Base-by-base conservation (phyloP, 92 coral and sea anemone species). In the Heteractis magnifica region DNA sequence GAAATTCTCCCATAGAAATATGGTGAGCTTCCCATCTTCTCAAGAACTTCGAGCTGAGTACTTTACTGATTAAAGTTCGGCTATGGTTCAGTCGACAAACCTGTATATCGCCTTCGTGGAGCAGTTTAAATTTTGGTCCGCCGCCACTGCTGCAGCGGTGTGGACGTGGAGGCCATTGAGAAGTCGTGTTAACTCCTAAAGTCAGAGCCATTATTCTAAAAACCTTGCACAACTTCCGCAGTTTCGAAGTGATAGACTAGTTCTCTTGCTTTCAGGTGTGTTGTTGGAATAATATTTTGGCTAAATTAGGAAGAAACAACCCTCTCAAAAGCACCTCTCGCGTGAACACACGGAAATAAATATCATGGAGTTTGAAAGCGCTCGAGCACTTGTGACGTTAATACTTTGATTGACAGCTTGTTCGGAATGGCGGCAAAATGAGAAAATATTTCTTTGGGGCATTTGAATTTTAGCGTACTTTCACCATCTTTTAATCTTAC, bases 21-120 rank as follows among this genome's bases (percentile, higher is more conserved):
- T 92, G 99, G 59, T 97, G 99, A 6, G 98, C 90, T 82, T 97
- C 99, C 99, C 99, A 97, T 85, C 98, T 94, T 86, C 99, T 88
- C 70, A 97, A 75, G 73, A 94, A 97, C 85, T 94, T 97, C 75
- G 99, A 97, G 91, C 99, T 97, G 26, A 97, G 86, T n/a, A 97
- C 98, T 89, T 97, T 97, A 70, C 99, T 97, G 87, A 97, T 86
- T 82, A 97, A 88, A 65, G 99, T 97, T 49, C 97, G 89, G 80
- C 97, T 94, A 82, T 97, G 99, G 90, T 94, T 97, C 76, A 97
- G 87, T 52, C 99, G 99, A 86, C 99, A 97, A 65, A 97, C 98
- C 89, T 97, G 99, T 55, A 97, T 90, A 72, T 97, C 99, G 19
- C 99, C 99, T 91, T 97, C 98, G 92, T 97, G 97, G 8, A 97